Evolutionary conservation across 2,797 vertebrate species (phyloP), one percentile per base, ranked within the genome.

Genomic region (Enteromius thamalakanensis): DNA sequence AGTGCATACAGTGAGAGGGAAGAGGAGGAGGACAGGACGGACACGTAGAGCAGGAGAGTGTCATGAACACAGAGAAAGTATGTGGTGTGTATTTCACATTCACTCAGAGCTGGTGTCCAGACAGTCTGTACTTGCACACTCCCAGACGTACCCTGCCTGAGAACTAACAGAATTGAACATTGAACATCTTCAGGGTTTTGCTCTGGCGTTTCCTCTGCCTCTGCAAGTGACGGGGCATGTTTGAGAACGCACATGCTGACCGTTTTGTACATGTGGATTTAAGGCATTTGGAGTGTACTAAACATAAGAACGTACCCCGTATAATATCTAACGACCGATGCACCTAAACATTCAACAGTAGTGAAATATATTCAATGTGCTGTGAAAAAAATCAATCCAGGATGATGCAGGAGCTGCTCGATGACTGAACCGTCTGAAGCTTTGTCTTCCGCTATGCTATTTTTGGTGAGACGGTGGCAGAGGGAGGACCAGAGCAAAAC

Each of bases 51-150:
- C 55, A 70, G 83, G 67, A 71, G 6, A n/a, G 76, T 64, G 60
- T 79, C 51, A 79, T 69, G 85, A 77, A 78, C 81, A 80, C 53
- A 86, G 72, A 69, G 81, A 81, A 65, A 47, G 76, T 42, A 37
- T 85, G 80, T 84, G 55, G 72, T 58, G 32, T 76, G 71, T 72
- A 47, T 84, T 88, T 86, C 85, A 85, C 80, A 88, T 88, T 88
- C 87, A 80, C 80, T 55, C 85, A 86, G 67, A 53, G 71, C 67
- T 62, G 83, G 82, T 67, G 71, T 84, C 76, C 72, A 68, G 32
- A 82, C 49, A n/a, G 71, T 55, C 72, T 71, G 62, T 68, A 12
- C 68, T 70, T 65, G 69, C 62, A 32, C 51, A 76, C 81, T 51
- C 75, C 37, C 47, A 74, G 51, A 70, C 34, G 55, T 76, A 81